A percentile compares a stretch with the other conserved stretches of the same genome.
These are phyloP conservation scores for Herminia tarsipennalis DNA, from an alignment of 2,888 invertebrate genomes.

Conservation along the genomic window DNA sequence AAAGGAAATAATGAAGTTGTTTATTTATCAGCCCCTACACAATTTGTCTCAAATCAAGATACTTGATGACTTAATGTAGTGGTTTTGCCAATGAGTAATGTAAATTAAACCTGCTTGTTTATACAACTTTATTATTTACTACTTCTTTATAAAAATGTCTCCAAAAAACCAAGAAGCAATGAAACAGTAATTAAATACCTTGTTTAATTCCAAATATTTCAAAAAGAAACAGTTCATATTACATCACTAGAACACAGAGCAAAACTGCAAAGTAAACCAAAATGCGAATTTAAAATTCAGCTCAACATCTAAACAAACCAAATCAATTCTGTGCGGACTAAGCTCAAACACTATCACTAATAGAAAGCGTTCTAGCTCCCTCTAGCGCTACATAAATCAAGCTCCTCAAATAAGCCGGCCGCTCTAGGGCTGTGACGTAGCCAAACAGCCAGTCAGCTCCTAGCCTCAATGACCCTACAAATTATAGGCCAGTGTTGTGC, in stretches of 20 bases:
- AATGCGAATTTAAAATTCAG: not conserved
- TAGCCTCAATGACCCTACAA: conserved; percentile 46
- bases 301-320: conserved; percentile 34
- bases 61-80: no score
- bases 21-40: no score
- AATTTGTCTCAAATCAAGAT: no score
- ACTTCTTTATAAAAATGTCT: no score
- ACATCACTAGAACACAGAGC: not conserved
- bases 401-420: conserved; percentile 58
- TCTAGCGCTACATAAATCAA: conserved; percentile 59
- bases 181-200: no score
- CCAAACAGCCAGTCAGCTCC: conserved; percentile 44
- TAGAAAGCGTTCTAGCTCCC: conserved; percentile 54
- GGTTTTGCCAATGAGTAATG: no score
- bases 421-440: conserved; percentile 43
- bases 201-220: no score
- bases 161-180: no score
- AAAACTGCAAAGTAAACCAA: not conserved
- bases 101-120: no score
- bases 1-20: no score
- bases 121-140: no score
- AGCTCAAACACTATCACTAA: conserved; percentile 54
- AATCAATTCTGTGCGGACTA: conserved; percentile 46
- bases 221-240: no score
- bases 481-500: conserved; percentile 43